Conservation (phyloP, 2,113 vertebrate genomes). For the Pomatostomus ruficeps region DNA sequence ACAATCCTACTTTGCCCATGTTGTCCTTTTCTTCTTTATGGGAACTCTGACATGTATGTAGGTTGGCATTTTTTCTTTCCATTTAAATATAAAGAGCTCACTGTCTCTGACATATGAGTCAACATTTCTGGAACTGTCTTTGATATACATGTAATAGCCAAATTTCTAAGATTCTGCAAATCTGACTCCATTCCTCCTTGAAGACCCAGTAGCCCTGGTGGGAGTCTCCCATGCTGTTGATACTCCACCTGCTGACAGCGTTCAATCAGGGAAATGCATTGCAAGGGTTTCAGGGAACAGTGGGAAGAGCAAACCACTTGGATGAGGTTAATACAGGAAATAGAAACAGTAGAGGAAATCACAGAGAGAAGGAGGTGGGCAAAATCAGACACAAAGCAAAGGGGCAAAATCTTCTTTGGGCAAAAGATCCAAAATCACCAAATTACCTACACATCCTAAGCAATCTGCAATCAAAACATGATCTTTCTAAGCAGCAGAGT, state of each 20-base stretch:
- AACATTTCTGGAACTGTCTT: neutral
- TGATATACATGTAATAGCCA: neutral
- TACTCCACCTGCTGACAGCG: neutral
- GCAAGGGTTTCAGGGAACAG: neutral
- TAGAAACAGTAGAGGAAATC: neutral
- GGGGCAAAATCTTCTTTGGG: neutral
- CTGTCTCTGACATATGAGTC: neutral
- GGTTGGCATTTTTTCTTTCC: neutral
- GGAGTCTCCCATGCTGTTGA: neutral
- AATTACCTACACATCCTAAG: rapidly evolving
- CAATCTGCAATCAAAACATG: neutral
- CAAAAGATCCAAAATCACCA: neutral
- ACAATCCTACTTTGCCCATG: neutral
- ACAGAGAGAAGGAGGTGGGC: neutral
- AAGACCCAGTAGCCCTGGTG: neutral
- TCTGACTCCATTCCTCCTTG: neutral
- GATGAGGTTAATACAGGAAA: neutral
- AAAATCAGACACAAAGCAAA: neutral
- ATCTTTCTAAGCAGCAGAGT: neutral
- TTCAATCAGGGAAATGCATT: neutral
- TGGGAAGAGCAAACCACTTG: neutral
- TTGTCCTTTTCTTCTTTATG: neutral
- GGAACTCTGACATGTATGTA: neutral
- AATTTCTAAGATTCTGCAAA: neutral
- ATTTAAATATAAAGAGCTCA: neutral